These are phyloP conservation scores for Aselliscus stoliczkanus DNA, from an alignment of 2,797 vertebrate genomes.

Conservation along the genomic window DNA sequence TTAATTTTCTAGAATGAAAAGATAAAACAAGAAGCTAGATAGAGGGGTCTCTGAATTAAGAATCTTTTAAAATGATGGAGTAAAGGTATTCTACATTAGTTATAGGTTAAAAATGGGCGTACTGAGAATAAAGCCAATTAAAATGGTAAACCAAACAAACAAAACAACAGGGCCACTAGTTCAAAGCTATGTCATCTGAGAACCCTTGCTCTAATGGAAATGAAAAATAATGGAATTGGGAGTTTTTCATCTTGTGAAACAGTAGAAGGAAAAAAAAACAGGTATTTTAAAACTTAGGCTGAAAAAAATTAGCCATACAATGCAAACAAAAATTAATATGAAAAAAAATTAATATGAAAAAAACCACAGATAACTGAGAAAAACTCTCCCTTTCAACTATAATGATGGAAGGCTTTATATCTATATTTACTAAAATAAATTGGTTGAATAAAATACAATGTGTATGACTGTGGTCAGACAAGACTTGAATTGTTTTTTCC, in stretches of 20 bases:
- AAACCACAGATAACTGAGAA: not conserved
- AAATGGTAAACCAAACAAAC: not conserved
- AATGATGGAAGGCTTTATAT: not conserved
- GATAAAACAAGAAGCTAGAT: not conserved
- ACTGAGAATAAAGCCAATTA: not conserved
- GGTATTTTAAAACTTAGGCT: slow-evolving; percentile 13
- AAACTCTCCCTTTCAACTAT: not conserved
- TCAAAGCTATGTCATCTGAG: not conserved
- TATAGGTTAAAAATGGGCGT: not conserved
- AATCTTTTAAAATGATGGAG: not conserved
- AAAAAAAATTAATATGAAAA: not conserved
- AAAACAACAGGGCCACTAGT: not conserved
- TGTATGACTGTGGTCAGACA: not conserved
- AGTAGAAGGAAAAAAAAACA: not conserved
- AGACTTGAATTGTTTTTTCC: not conserved
- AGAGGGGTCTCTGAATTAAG: not conserved
- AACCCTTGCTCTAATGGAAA: not conserved
- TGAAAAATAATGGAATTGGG: not conserved
- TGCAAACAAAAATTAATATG: not conserved
- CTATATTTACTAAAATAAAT: not conserved
- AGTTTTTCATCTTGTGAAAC: not conserved
- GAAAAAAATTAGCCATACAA: not conserved
- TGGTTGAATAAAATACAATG: not conserved
- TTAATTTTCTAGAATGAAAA: not conserved
- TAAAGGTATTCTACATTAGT: not conserved